Base-by-base conservation (phyloP, 2,797 vertebrate species). In the Aphelocoma californica region DNA sequence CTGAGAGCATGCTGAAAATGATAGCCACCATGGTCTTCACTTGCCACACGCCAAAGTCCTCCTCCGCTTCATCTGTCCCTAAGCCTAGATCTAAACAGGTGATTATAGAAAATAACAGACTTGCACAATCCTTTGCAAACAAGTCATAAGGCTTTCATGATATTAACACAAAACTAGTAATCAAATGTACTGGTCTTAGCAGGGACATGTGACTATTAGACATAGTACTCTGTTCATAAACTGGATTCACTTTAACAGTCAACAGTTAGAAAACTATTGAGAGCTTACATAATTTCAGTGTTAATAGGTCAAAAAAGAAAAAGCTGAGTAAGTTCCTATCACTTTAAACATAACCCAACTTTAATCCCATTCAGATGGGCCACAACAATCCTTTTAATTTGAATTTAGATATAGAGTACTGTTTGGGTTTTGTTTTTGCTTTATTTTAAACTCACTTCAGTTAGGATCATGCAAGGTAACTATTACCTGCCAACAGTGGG, bases 1-100 rank as follows among this genome's bases (percentile, higher is more conserved):
- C 99, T 97, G 95, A 98, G 91, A 98, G 98, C 96, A 99, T 97
- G 95, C 97, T 97, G 65, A 99, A 98, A 32, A 97, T 98, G 80
- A 99, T 94, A 93, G 98, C 97, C 91, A 99, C 98, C 99, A 99
- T 99, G 95, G 97, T 98, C 92, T 98, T 98, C 96, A 99, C 99
- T 96, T 99, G 99, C 97, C 96, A 98, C 92, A 98, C 97, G 5
- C 99, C 99, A 19, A 98, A 98, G 83, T 97, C 95, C 88, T 98
- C 98, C 90, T 99, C 99, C 5, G 98, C 96, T 93, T 98, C 97
- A 80, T 98, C 98, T 38, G 98, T 98, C 81, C 98, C 98, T 53
- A 99, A 97, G 79, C 98, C 98, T 78, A 98, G 97, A 97, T 98
- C 99, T 99, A 88, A 58, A 71, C 45, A 71, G 20, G 64, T 5